A percentile compares a stretch with the other conserved stretches of the same genome.
phyloP scores from a whole-genome alignment of 2,888 invertebrate species.

The Hemithea aestivaria region DNA sequence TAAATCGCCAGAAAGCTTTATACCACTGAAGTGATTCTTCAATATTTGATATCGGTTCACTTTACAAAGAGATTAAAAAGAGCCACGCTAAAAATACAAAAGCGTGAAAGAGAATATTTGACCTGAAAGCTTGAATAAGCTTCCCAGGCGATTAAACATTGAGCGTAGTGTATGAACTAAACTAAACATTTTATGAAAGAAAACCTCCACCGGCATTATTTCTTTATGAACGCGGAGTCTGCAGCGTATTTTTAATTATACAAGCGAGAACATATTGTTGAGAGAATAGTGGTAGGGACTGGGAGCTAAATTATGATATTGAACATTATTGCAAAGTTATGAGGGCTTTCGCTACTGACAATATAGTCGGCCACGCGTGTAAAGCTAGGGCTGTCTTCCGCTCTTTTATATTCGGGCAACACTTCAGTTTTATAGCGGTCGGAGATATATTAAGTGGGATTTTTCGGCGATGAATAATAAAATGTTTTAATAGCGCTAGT shows the following conservation, averaged over 20 bases:
- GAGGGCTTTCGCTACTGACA: slow-evolving; percentile 17
- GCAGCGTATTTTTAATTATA: slow-evolving; percentile 7
- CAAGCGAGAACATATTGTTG: slow-evolving; percentile 8
- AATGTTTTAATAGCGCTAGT: no score
- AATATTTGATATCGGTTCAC: slow-evolving; percentile 6
- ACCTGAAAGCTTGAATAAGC: slow-evolving; percentile 21
- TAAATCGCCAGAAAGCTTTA: no score
- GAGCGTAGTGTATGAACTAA: slow-evolving; percentile 14
- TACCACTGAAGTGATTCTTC: slow-evolving; percentile 1
- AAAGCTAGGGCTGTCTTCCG: slow-evolving; percentile 8
- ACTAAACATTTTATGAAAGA: slow-evolving; percentile 20
- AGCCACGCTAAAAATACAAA: slow-evolving; percentile 8
- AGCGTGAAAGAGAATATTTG: slow-evolving; percentile 10
- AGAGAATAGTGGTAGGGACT: background rate
- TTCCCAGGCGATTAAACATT: slow-evolving; percentile 16
- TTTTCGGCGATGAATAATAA: no score
- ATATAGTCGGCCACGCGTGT: slow-evolving; percentile 7
- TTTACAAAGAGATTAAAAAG: slow-evolving; percentile 1
- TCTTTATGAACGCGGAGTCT: slow-evolving; percentile 9
- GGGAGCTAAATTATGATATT: slow-evolving; percentile 19
- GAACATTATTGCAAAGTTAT: slow-evolving; percentile 20
- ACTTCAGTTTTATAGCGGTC: background rate
- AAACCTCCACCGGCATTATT: slow-evolving; percentile 19
- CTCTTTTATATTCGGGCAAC: background rate
- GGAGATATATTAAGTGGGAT: no score